Evolutionary conservation across 2,797 vertebrate species (phyloP).

Genomic region (Pangasius krempfi): DNA sequence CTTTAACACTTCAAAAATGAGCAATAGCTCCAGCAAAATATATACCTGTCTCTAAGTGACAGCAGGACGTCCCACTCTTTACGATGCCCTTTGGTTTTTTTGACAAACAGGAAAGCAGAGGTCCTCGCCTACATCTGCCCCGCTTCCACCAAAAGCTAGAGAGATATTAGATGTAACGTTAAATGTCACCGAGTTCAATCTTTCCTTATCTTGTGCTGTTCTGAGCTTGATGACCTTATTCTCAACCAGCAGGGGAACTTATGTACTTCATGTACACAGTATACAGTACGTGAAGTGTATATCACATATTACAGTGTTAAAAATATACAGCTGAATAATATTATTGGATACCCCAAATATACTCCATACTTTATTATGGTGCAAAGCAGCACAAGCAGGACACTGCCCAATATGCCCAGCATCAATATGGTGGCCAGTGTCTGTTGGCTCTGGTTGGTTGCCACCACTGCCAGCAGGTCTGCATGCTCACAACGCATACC

Average conservation of each 20-base stretch:
- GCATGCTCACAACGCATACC: conserved; percentile 92
- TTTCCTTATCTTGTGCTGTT: neutral
- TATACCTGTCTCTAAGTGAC: conserved; percentile 86
- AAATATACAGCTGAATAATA: neutral
- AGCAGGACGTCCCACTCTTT: conserved; percentile 77
- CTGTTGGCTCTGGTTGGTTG: conserved; percentile 89
- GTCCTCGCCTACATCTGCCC: conserved; percentile 79
- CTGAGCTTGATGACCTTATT: neutral
- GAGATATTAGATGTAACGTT: conserved; percentile 38
- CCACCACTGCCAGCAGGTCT: conserved; percentile 93
- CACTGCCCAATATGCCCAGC: conserved; percentile 85
- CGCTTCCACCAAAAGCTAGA: conserved; percentile 87
- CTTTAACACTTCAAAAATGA: neutral
- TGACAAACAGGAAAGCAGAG: conserved; percentile 68
- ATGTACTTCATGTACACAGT: neutral
- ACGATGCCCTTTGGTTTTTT: conserved; percentile 80
- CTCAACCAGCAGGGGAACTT: neutral
- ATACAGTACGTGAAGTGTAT: neutral
- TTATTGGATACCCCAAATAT: neutral
- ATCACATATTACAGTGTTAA: neutral
- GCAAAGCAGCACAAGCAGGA: conserved; percentile 81
- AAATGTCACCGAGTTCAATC: neutral
- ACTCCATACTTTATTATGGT: conserved; percentile 90
- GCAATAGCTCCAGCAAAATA: conserved; percentile 14
- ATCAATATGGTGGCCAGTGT: conserved; percentile 87